Conservation (phyloP, 2,888 invertebrate species). For the Lasioglossum lativentre region DNA sequence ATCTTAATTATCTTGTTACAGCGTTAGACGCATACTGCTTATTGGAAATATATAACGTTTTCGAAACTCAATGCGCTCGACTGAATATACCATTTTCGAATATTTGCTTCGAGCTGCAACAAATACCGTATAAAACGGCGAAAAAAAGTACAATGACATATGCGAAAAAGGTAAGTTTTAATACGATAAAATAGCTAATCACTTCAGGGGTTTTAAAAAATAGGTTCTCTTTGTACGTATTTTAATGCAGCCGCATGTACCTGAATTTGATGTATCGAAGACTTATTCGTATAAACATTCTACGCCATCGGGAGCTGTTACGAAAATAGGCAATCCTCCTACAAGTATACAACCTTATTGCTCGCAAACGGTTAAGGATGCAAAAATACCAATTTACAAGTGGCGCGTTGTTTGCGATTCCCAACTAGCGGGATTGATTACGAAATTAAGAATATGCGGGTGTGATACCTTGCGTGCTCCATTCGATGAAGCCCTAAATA, state of each 20-base stretch:
- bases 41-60: constrained; percentile 90
- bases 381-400: constrained; percentile 59
- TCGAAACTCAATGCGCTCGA: constrained; percentile 85
- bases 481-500: constrained; percentile 84
- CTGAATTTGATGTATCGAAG: background rate
- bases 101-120: constrained; percentile 86
- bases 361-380: background rate
- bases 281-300: background rate
- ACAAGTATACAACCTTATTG: background rate
- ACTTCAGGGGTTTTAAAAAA: no score
- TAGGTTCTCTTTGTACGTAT: background rate
- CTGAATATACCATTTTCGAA: constrained; percentile 88
- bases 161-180: constrained; percentile 52
- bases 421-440: constrained; percentile 87
- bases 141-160: constrained; percentile 84
- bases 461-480: constrained; percentile 87
- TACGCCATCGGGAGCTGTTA: background rate
- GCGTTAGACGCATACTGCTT: constrained; percentile 96
- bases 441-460: constrained; percentile 88
- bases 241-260: constrained; percentile 2
- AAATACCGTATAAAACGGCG: constrained; percentile 83
- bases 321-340: background rate
- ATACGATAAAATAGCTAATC: background rate
- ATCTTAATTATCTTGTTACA: constrained; percentile 74
- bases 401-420: constrained; percentile 87